phyloP scores from a whole-genome alignment of 2,888 invertebrate genomes.

The Drosophila conformis region DNA sequence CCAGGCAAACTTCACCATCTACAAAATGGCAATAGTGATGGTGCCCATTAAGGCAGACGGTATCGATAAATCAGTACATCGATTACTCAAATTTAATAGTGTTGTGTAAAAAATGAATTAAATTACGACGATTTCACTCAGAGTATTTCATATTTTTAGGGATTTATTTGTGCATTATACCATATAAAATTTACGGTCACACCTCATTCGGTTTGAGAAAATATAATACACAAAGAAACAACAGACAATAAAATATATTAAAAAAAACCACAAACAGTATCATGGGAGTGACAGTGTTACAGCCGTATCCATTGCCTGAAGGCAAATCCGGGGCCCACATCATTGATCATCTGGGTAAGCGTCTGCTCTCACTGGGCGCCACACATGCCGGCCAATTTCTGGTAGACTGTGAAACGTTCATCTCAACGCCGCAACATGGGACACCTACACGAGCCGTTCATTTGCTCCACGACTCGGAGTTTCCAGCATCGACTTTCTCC shows the following conservation, averaged over 20 bases:
- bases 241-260: neutral
- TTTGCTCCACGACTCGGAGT: constrained; percentile 97
- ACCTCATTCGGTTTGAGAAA: neutral
- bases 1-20: constrained; percentile 16
- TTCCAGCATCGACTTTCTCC: constrained; percentile 97
- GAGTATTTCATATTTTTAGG: neutral
- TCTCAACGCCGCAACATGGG: constrained; percentile 89
- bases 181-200: neutral
- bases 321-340: constrained; percentile 96
- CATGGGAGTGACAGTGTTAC: constrained; percentile 86
- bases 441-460: constrained; percentile 92
- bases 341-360: constrained; percentile 93
- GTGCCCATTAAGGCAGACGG: neutral
- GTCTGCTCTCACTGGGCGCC: constrained; percentile 93
- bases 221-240: neutral
- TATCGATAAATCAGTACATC: neutral
- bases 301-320: constrained; percentile 94
- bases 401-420: constrained; percentile 97
- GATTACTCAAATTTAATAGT: neutral
- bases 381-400: constrained; percentile 94
- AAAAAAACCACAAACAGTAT: neutral
- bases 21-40: constrained; percentile 20
- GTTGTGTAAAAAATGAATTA: neutral
- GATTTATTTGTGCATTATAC: neutral
- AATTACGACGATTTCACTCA: neutral